These are phyloP conservation scores for Hyperoodon ampullatus DNA, from an alignment of 2,113 vertebrate species.

Conservation along the genomic window DNA sequence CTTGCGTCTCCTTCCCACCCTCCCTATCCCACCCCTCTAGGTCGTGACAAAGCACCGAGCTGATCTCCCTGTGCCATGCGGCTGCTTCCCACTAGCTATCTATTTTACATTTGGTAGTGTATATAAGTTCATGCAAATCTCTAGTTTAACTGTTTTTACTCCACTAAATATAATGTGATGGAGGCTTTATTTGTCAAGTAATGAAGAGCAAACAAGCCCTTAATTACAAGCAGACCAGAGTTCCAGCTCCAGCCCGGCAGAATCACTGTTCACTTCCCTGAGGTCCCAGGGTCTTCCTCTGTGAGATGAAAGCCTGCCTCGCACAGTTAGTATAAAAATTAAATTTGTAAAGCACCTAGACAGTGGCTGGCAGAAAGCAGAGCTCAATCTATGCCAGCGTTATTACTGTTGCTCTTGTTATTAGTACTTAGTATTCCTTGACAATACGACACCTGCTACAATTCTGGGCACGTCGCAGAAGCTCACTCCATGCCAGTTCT, in stretches of 20 bases:
- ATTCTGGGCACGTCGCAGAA: neutral
- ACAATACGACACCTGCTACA: neutral
- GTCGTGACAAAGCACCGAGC: too few species aligned
- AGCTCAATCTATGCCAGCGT: neutral
- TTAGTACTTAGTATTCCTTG: neutral
- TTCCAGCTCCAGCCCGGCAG: neutral
- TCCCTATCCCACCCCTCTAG: too few species aligned
- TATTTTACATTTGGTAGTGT: too few species aligned
- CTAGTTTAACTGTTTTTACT: neutral
- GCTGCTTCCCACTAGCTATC: too few species aligned
- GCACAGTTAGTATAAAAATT: too few species aligned
- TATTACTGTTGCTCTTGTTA: neutral
- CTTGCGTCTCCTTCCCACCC: too few species aligned
- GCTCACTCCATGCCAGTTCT: neutral
- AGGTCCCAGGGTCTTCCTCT: neutral
- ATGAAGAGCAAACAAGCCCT: neutral
- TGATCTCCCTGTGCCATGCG: too few species aligned
- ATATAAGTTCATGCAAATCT: too few species aligned
- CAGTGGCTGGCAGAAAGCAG: too few species aligned
- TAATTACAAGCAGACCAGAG: neutral
- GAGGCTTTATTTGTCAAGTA: neutral
- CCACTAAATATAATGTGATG: too few species aligned
- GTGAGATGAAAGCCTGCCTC: neutral
- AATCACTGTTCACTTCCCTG: neutral
- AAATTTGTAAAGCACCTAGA: neutral